Percentiles rank a stretch among this genome's conserved stretches.
Conservation (phyloP, 2,797 vertebrate species). For the Rhadinocentrus ornatus region DNA sequence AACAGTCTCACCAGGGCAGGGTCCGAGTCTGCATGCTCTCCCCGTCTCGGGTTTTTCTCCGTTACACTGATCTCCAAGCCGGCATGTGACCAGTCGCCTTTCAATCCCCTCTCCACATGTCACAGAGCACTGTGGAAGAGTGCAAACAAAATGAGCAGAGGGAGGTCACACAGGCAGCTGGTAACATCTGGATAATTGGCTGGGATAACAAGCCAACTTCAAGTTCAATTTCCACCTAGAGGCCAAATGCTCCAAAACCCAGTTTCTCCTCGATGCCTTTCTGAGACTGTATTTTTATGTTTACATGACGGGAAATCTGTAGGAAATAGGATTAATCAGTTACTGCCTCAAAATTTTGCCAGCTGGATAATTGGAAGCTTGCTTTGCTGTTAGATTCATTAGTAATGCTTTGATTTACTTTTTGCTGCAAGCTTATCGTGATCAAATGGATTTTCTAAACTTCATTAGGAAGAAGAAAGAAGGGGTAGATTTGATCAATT, state of each 20-base stretch:
- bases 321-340: background rate
- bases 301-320: background rate
- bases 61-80: slow-evolving; percentile 86
- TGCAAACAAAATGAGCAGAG: slow-evolving; percentile 22
- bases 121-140: slow-evolving; percentile 88
- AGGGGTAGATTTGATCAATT: no score
- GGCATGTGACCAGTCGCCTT: slow-evolving; percentile 88
- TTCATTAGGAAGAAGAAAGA: no score
- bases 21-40: slow-evolving; percentile 84
- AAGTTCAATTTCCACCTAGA: background rate
- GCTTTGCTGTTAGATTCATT: background rate
- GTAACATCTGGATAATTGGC: slow-evolving; percentile 1
- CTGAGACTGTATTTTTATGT: background rate
- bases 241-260: background rate
- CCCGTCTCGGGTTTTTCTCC: slow-evolving; percentile 88
- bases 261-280: background rate
- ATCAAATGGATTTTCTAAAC: no score
- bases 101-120: slow-evolving; percentile 93
- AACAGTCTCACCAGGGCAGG: slow-evolving; percentile 86
- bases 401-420: background rate
- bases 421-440: no score
- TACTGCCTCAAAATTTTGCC: background rate
- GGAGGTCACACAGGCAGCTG: slow-evolving; percentile 3
- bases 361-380: background rate
- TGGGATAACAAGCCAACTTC: slow-evolving; percentile 1